Base-by-base conservation (phyloP, 2,888 invertebrate species). In the Athrips mouffetella region DNA sequence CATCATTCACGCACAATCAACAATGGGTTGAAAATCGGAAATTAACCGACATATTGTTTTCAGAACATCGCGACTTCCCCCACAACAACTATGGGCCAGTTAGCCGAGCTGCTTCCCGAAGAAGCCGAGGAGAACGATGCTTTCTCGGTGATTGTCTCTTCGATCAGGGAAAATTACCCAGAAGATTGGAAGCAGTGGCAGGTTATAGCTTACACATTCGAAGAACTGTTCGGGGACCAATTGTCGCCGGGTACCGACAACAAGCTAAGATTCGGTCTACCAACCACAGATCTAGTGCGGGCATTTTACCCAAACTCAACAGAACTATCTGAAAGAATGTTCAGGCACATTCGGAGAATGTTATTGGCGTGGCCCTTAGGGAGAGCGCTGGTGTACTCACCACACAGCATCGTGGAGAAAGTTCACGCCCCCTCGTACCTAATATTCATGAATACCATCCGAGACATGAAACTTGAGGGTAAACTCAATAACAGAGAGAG, bases 401-500 rank as follows among this genome's bases (percentile, higher is more conserved):
- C 41, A 2, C 41, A 41, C 1, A 41, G 15, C 1, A 23, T 41
- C 3, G 25, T 13, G 1, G 41, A 41, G 8, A 41, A 41, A 13
- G n/a, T 41, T 15, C 41, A 41, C 13, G 41, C 41, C 5, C 41
- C 41, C 7, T 41, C 41, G 7, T 25, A 25, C 13, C n/a, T 10
- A 13, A 6, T 13, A 1, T 41, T 41, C 10, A 41, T 41, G 41
- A 11, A 13, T 8, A 15, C 15, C 6, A 41, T 40, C 8, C 13
- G 11, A 1, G 25, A 25, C 2, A 5, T 41, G 11, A 41, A 25
- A 25, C 5, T 13, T 16, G 3, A 39, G 15, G 39, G 39, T 3
- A 39, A 39, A 11, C 39, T 39, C 3, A 39, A 20, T 8, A 39
- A 39, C n/a, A 39, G 39, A 21, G 39, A 39, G n/a, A 39, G 39